Evolutionary conservation across 2,797 vertebrate genomes (phyloP), one percentile per base, ranked within the genome.

Genomic region (Ctenochaetus hawaiiensis): DNA sequence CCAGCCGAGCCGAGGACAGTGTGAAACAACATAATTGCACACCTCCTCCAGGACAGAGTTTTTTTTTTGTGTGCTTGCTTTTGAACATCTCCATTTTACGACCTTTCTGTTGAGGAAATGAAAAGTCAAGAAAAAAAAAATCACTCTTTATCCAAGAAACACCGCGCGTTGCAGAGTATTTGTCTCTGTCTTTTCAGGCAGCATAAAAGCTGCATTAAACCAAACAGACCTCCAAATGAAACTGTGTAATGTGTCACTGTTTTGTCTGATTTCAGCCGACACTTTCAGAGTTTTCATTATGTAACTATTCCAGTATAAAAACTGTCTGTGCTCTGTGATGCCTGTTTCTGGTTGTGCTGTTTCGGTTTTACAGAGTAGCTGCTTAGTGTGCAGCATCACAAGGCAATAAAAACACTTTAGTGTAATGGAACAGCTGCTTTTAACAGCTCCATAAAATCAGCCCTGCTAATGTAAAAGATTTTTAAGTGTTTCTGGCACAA

Each of bases 361-460:
- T 70, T 51, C 43, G 20, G 45, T 51, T 75, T 75, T 43, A 57
- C 39, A 43, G 37, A 61, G 8, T 66, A 67, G 49, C 43, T 59
- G 61, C 56, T 64, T 71, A 65, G 26, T 80, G 53, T 71, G 70
- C 65, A 60, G 64, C 54, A 65, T 56, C 9, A 63, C 17, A 1
- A 63, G 30, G 64, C 17, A 56, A 76, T 82, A 72, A 83, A 77
- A 72, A 69, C 72, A 78, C 68, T 67, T 75, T 4, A 8, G 49
- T 47, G 53, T 74, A 82, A 82, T 84, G 72, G 56, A 74, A 57
- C 68, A 78, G 72, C 72, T 80, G 74, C 78, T 78, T 80, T 77
- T 78, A 82, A 78, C 45, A 44, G 68, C 63, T 68, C 69, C 52
- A 71, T 73, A 76, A 82, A 82, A 47, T 47, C 41, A 13, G 16